Percentiles rank a stretch among this genome's conserved stretches.
Evolutionary conservation across 2,113 vertebrate species (phyloP).

Genomic region (Spheniscus mendiculus): DNA sequence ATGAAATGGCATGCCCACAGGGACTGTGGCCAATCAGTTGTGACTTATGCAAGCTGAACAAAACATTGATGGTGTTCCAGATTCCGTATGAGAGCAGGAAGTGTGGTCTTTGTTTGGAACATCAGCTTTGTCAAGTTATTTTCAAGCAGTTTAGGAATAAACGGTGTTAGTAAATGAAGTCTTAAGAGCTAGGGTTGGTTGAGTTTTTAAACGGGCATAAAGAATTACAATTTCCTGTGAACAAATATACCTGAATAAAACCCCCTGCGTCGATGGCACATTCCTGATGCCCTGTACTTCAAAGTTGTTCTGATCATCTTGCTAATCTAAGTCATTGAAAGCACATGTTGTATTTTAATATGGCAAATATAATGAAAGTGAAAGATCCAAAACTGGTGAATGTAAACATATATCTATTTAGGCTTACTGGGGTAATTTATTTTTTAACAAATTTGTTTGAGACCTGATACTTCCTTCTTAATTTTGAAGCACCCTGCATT

Average conservation of each 20-base stretch:
- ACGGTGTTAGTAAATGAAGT: neutral
- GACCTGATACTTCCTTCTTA: neutral
- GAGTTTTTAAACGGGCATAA: neutral
- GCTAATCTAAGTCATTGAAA: neutral
- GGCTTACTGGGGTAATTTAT: neutral
- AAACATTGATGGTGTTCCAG: constrained; percentile 76
- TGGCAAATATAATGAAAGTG: neutral
- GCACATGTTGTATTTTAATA: neutral
- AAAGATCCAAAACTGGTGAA: neutral
- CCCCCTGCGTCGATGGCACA: neutral
- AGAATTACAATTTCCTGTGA: neutral
- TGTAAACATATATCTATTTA: neutral
- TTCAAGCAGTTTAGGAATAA: constrained; percentile 10
- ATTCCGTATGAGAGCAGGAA: constrained; percentile 49
- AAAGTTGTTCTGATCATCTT: neutral
- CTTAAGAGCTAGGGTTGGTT: neutral
- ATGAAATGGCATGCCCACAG: constrained; percentile 88
- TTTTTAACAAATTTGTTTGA: neutral
- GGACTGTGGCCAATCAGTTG: constrained; percentile 85
- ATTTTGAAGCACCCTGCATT: neutral
- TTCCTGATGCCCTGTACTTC: neutral
- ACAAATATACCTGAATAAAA: neutral
- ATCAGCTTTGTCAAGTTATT: constrained; percentile 23
- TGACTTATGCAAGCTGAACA: constrained; percentile 83
- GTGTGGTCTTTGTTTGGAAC: constrained; percentile 59